Percentiles rank a stretch among this genome's conserved stretches.
These are phyloP conservation scores for Chloromyia formosa DNA, from an alignment of 2,888 invertebrate species.

Conservation along the genomic window DNA sequence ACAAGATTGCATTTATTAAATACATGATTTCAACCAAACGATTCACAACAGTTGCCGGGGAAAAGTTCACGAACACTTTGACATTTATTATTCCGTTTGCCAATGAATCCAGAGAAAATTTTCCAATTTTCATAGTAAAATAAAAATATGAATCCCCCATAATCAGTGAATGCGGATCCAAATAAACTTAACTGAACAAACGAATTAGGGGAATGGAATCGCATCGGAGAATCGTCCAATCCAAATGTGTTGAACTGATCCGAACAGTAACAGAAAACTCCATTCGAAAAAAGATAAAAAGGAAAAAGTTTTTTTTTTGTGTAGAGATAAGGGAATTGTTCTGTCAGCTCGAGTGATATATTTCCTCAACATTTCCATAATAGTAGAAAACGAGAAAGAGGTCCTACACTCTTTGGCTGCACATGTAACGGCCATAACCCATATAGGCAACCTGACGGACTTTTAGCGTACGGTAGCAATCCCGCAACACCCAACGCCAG, in stretches of 20 bases:
- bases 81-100: no score
- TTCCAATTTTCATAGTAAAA: slow-evolving; percentile 1
- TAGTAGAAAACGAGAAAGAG: slow-evolving; percentile 35
- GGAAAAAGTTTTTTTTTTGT: slow-evolving; percentile 45
- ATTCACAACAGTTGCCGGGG: no score
- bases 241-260: not conserved
- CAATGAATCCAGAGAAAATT: not conserved
- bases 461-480: not conserved
- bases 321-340: slow-evolving; percentile 67
- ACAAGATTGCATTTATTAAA: no score
- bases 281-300: not conserved
- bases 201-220: not conserved
- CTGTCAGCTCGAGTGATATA: slow-evolving; percentile 69
- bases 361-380: slow-evolving; percentile 68
- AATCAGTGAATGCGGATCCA: not conserved
- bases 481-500: not conserved
- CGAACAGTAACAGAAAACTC: not conserved
- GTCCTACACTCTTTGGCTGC: not conserved
- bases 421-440: not conserved
- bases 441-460: not conserved
- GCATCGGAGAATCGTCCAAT: not conserved
- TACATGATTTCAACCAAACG: no score
- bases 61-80: no score
- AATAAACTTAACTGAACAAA: not conserved
- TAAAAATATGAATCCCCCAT: not conserved